Evolutionary conservation across 2,888 invertebrate genomes (phyloP).

Genomic region (Microctonus hyperodae): DNA sequence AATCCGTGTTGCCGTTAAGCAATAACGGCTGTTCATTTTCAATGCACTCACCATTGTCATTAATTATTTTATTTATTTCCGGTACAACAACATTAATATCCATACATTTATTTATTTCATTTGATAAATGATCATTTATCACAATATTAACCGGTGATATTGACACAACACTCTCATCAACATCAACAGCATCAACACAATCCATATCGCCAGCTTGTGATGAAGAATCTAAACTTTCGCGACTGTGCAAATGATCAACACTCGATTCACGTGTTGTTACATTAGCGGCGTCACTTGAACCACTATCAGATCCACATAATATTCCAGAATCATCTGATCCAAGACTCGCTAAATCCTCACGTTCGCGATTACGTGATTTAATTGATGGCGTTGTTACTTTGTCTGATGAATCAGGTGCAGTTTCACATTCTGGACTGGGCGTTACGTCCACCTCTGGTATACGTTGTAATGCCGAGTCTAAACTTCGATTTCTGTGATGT

Average conservation of each 20-base stretch:
- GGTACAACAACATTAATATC: constrained; percentile 27
- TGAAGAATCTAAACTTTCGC: constrained; percentile 79
- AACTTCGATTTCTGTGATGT: constrained; percentile 83
- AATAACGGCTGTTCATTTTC: constrained; percentile 2
- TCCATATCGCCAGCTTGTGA: constrained; percentile 63
- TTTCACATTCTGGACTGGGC: constrained; percentile 71
- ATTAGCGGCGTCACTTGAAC: constrained; percentile 62
- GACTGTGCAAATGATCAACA: constrained; percentile 69
- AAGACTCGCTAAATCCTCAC: constrained; percentile 69
- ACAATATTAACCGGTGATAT: constrained; percentile 47
- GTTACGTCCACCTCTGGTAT: constrained; percentile 85
- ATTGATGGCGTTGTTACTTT: constrained; percentile 46
- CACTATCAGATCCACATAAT: constrained; percentile 69
- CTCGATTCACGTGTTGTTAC: constrained; percentile 65
- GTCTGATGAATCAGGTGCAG: constrained; percentile 50
- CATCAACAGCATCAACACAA: constrained; percentile 56
- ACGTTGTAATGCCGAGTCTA: constrained; percentile 88
- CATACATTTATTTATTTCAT: constrained; percentile 45
- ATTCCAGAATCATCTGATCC: constrained; percentile 86
- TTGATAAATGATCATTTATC: constrained; percentile 8
- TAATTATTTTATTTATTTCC: constrained; percentile 23
- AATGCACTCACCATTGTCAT: background rate
- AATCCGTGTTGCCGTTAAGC: constrained; percentile 30
- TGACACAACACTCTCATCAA: constrained; percentile 59
- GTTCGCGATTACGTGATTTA: constrained; percentile 63